phyloP scores from a whole-genome alignment of 2,888 invertebrate genomes.

The Drosophila prolongata region DNA sequence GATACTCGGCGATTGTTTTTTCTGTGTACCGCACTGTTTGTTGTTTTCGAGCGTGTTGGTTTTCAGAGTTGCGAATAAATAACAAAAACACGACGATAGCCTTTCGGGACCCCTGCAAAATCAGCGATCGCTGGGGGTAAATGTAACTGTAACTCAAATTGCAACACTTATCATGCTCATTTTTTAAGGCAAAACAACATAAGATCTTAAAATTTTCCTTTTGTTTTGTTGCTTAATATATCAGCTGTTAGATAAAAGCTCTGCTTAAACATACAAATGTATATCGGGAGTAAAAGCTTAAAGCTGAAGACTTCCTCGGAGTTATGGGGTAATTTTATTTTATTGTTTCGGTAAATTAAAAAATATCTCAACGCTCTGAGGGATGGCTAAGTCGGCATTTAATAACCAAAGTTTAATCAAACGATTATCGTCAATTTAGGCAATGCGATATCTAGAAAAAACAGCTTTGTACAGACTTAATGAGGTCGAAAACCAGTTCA shows the following conservation, averaged over 20 bases:
- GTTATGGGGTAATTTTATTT: too few relatives aligned
- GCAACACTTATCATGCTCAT: slow-evolving; percentile 11
- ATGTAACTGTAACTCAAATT: slow-evolving; percentile 32
- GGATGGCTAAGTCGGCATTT: too few relatives aligned
- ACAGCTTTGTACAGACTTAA: not conserved
- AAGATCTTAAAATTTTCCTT: slow-evolving; percentile 13
- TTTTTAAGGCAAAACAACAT: not conserved
- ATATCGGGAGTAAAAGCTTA: not conserved
- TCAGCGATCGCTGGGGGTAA: slow-evolving; percentile 53
- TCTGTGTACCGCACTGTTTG: slow-evolving; percentile 4
- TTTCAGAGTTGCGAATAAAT: slow-evolving; percentile 47
- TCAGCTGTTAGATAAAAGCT: slow-evolving; percentile 10
- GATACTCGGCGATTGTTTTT: too few relatives aligned
- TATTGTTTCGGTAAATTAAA: too few relatives aligned
- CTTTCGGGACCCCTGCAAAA: slow-evolving; percentile 51
- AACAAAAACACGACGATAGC: slow-evolving; percentile 70
- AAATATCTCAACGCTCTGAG: too few relatives aligned
- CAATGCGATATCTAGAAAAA: not conserved
- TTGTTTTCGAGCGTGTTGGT: slow-evolving; percentile 19
- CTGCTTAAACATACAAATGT: not conserved
- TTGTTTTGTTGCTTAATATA: not conserved
- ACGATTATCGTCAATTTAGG: not conserved
- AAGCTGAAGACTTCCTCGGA: not conserved
- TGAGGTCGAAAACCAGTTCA: slow-evolving; percentile 3
- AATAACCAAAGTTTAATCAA: not conserved